phyloP scores from a whole-genome alignment of 2,797 vertebrate genomes.

The Salarias fasciatus region DNA sequence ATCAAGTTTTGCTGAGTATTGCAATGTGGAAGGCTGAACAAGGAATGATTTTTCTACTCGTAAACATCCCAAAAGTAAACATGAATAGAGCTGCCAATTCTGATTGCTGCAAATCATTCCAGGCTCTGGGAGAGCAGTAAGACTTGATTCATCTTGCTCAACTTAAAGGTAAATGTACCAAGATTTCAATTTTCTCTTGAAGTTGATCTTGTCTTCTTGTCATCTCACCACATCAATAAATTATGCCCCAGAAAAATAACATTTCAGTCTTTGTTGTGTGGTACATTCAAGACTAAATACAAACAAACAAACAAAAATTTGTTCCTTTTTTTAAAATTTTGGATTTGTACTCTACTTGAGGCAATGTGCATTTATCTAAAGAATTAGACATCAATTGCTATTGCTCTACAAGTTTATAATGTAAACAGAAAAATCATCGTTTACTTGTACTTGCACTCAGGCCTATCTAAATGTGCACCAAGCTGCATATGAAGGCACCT shows the following conservation, averaged over 20 bases:
- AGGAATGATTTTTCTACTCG: conserved; percentile 23
- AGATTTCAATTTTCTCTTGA: not conserved
- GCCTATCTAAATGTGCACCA: no score
- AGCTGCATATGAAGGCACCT: no score
- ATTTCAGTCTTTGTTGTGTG: not conserved
- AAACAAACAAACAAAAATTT: not conserved
- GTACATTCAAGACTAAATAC: not conserved
- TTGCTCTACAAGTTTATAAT: no score
- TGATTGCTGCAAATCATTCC: conserved; percentile 30
- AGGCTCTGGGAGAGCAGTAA: conserved; percentile 9
- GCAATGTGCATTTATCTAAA: no score
- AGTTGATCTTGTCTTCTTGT: not conserved
- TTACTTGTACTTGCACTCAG: no score
- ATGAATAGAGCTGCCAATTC: conserved; percentile 22
- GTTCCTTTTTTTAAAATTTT: conserved; percentile 2
- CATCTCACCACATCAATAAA: conserved; percentile 5
- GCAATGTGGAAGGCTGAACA: conserved; percentile 27
- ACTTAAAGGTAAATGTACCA: conserved; percentile 21
- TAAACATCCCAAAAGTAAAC: conserved; percentile 15
- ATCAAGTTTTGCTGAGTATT: not conserved
- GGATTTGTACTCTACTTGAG: no score
- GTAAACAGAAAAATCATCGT: no score
- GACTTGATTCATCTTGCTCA: conserved; percentile 28
- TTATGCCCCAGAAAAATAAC: not conserved
- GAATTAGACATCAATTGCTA: no score